These are phyloP conservation scores for Xiphophorus hellerii DNA, from an alignment of 2,113 vertebrate species.

Conservation along the genomic window DNA sequence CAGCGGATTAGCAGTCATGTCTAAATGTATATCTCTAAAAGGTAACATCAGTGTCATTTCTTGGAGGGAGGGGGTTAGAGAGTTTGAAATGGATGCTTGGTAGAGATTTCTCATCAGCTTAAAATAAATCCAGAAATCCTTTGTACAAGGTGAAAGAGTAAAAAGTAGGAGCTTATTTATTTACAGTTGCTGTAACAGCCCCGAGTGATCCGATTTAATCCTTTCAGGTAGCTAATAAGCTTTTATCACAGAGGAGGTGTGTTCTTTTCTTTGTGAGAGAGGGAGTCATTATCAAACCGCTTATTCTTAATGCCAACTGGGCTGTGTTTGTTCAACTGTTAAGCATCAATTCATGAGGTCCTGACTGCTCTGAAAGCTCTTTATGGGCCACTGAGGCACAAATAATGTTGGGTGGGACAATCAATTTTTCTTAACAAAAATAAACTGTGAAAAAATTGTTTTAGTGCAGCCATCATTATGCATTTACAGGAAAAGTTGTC, in stretches of 20 bases:
- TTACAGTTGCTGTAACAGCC: constrained; percentile 42
- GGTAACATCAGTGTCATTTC: constrained; percentile 66
- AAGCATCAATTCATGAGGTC: constrained; percentile 39
- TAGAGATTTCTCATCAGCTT: constrained; percentile 37
- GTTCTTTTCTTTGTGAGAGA: constrained; percentile 46
- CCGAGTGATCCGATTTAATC: constrained; percentile 56
- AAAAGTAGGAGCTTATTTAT: constrained; percentile 41
- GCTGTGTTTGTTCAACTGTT: constrained; percentile 47
- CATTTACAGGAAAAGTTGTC: neutral
- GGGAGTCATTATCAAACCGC: constrained; percentile 35
- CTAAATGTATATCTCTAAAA: constrained; percentile 63
- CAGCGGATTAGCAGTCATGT: constrained; percentile 55
- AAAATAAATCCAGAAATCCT: constrained; percentile 50
- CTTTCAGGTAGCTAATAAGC: constrained; percentile 59
- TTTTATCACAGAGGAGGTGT: constrained; percentile 54
- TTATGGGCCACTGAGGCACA: constrained; percentile 22
- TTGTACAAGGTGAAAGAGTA: constrained; percentile 35
- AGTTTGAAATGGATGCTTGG: constrained; percentile 24
- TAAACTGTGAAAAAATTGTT: neutral
- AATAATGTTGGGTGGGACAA: constrained; percentile 8
- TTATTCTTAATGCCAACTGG: constrained; percentile 6
- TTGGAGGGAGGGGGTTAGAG: constrained; percentile 18
- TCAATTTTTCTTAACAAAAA: neutral
- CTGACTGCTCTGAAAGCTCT: constrained; percentile 33
- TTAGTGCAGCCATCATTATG: neutral